A percentile compares a stretch with the other conserved stretches of the same genome.
Conservation (phyloP, 2,113 vertebrate genomes). For the Onychostoma macrolepis region DNA sequence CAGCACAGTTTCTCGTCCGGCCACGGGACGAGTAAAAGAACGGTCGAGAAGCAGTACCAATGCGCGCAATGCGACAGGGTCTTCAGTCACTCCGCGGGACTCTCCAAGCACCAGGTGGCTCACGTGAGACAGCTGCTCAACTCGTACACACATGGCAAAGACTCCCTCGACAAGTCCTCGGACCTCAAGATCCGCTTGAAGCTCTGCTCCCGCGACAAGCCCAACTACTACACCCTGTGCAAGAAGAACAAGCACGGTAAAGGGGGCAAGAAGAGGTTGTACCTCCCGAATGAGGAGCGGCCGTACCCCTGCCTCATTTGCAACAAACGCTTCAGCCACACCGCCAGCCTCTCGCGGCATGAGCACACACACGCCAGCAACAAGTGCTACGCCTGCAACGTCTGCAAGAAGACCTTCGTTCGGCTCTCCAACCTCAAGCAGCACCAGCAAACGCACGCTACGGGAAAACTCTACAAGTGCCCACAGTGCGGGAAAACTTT, state of each 20-base stretch:
- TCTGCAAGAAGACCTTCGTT: slow-evolving; percentile 60
- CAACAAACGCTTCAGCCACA: slow-evolving; percentile 73
- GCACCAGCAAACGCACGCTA: slow-evolving; percentile 60
- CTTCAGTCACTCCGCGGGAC: slow-evolving; percentile 73
- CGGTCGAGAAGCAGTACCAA: slow-evolving; percentile 54
- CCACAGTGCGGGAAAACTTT: slow-evolving; percentile 77
- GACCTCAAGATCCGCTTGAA: slow-evolving; percentile 81
- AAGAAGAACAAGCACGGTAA: slow-evolving; percentile 74
- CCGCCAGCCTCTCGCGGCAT: slow-evolving; percentile 73
- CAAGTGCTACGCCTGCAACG: slow-evolving; percentile 54
- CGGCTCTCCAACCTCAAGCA: slow-evolving; percentile 67
- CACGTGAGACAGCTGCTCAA: slow-evolving; percentile 78
- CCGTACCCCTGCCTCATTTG: slow-evolving; percentile 70
- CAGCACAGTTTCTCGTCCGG: slow-evolving; percentile 44
- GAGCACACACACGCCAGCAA: slow-evolving; percentile 67
- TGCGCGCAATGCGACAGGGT: slow-evolving; percentile 78
- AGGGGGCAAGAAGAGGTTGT: slow-evolving; percentile 44
- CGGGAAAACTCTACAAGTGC: slow-evolving; percentile 73
- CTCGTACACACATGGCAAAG: slow-evolving; percentile 74
- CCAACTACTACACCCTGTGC: slow-evolving; percentile 79
- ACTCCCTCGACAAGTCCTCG: slow-evolving; percentile 73
- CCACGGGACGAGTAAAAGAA: slow-evolving; percentile 60
- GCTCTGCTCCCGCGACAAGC: slow-evolving; percentile 78
- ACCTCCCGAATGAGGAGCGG: slow-evolving; percentile 45
- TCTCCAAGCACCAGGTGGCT: slow-evolving; percentile 78